Percentiles rank a stretch among this genome's conserved stretches.
These are phyloP conservation scores for Cheilosia pagana DNA, from an alignment of 2,888 invertebrate genomes.

Conservation along the genomic window DNA sequence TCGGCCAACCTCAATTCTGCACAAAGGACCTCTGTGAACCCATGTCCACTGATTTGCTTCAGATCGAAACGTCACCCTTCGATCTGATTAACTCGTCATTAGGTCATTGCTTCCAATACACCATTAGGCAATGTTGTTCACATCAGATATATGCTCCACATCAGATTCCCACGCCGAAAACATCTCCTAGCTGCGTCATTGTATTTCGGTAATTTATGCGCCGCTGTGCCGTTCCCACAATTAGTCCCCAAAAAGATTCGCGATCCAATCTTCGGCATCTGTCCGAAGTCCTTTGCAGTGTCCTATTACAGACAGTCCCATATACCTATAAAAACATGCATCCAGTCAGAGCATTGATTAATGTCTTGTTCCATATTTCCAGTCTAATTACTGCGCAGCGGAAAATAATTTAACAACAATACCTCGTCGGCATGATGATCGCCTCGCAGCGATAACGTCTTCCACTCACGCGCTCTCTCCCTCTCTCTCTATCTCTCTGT, in stretches of 20 bases:
- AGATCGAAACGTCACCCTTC: no score
- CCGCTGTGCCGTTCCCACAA: slow-evolving; percentile 64
- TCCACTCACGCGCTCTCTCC: neutral
- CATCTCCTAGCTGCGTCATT: slow-evolving; percentile 36
- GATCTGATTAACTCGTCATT: no score
- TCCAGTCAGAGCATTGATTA: slow-evolving; percentile 64
- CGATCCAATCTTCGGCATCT: slow-evolving; percentile 65
- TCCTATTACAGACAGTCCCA: slow-evolving; percentile 18
- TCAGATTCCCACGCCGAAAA: slow-evolving; percentile 42
- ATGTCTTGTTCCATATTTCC: slow-evolving; percentile 75
- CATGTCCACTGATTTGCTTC: no score
- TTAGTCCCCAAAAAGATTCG: slow-evolving; percentile 66
- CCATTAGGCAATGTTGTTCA: no score
- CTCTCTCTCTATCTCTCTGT: slow-evolving; percentile 3
- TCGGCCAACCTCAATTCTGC: no score
- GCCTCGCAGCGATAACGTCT: slow-evolving; percentile 66
- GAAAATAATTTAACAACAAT: slow-evolving; percentile 74
- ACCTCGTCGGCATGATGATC: slow-evolving; percentile 64
- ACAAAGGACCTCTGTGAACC: no score
- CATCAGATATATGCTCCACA: no score
- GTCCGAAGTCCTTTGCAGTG: slow-evolving; percentile 40
- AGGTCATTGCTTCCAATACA: no score
- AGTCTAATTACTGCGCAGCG: slow-evolving; percentile 70
- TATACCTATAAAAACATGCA: slow-evolving; percentile 10
- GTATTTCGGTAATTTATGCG: slow-evolving; percentile 48